Conservation (phyloP, 2,888 invertebrate genomes). For the Drosophila multiciliata region DNA sequence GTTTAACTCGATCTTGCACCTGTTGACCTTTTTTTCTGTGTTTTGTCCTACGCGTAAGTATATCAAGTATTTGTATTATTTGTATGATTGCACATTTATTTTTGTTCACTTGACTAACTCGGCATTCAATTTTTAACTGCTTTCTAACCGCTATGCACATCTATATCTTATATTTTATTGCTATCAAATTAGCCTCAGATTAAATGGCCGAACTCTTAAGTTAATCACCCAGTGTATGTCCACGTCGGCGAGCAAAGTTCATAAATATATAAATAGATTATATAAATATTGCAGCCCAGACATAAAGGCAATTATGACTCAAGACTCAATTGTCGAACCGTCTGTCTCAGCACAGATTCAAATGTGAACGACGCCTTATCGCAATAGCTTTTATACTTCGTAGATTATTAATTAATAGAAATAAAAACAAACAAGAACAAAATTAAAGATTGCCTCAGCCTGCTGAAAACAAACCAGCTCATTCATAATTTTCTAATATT, state of each 20-base stretch:
- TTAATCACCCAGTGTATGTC: slow-evolving; percentile 42
- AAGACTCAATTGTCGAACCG: slow-evolving; percentile 33
- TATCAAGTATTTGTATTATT: slow-evolving; percentile 21
- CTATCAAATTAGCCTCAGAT: slow-evolving; percentile 37
- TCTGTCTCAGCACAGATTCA: slow-evolving; percentile 21
- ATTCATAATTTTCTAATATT: background rate
- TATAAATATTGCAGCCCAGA: slow-evolving; percentile 39
- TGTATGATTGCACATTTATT: slow-evolving; percentile 1
- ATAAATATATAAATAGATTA: slow-evolving; percentile 39
- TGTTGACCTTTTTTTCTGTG: slow-evolving; percentile 31
- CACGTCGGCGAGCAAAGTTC: slow-evolving; percentile 68
- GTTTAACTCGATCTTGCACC: slow-evolving; percentile 33
- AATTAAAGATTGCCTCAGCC: background rate
- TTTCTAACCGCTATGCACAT: slow-evolving; percentile 47
- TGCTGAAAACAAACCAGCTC: background rate
- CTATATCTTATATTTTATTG: slow-evolving; percentile 29
- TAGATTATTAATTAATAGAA: background rate
- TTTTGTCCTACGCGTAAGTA: slow-evolving; percentile 56
- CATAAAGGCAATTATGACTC: slow-evolving; percentile 62
- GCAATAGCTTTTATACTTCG: slow-evolving; percentile 1
- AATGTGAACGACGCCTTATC: slow-evolving; percentile 53
- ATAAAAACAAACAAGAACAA: background rate
- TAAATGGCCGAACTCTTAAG: slow-evolving; percentile 31
- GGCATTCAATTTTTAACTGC: slow-evolving; percentile 44
- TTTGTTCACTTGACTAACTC: slow-evolving; percentile 13